phyloP scores from a whole-genome alignment of 2,888 invertebrate genomes.

The Osmoderma eremita region DNA sequence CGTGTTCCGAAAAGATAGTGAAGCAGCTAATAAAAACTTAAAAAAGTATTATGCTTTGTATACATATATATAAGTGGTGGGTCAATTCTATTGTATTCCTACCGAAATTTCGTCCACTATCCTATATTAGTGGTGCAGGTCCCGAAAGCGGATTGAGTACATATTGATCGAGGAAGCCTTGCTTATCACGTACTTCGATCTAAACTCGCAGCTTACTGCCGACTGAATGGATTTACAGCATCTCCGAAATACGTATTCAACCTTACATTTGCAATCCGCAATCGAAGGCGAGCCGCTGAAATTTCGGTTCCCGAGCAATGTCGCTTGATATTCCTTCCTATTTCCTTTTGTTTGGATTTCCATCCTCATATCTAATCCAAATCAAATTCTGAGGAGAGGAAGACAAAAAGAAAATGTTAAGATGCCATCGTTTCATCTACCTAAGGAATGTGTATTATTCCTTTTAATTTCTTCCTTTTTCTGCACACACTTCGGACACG shows the following conservation, averaged over 20 bases:
- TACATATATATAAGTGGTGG: constrained; percentile 12
- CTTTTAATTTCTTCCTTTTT: constrained; percentile 1
- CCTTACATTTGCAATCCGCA: constrained; percentile 11
- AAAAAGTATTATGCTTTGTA: constrained; percentile 20
- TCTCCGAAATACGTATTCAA: constrained; percentile 44
- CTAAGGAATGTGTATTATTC: too few relatives aligned
- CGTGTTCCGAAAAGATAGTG: not conserved
- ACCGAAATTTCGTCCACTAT: constrained; percentile 25
- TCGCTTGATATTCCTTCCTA: constrained; percentile 22
- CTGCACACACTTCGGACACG: not conserved
- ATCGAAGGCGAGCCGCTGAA: constrained; percentile 1
- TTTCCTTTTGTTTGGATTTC: constrained; percentile 28
- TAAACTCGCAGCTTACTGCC: constrained; percentile 52
- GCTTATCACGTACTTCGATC: constrained; percentile 52
- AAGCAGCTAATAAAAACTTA: constrained; percentile 25
- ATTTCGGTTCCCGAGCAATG: constrained; percentile 27
- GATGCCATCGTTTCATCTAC: not conserved
- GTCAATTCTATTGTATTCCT: constrained; percentile 29
- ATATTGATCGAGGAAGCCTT: constrained; percentile 51
- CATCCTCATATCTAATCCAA: constrained; percentile 26
- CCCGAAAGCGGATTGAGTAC: constrained; percentile 49
- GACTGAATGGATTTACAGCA: constrained; percentile 51
- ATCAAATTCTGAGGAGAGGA: constrained; percentile 15
- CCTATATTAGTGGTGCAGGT: constrained; percentile 47
- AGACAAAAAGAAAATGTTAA: constrained; percentile 6